Base-by-base conservation (phyloP, 2,113 vertebrate species). In the Passerina amoena region DNA sequence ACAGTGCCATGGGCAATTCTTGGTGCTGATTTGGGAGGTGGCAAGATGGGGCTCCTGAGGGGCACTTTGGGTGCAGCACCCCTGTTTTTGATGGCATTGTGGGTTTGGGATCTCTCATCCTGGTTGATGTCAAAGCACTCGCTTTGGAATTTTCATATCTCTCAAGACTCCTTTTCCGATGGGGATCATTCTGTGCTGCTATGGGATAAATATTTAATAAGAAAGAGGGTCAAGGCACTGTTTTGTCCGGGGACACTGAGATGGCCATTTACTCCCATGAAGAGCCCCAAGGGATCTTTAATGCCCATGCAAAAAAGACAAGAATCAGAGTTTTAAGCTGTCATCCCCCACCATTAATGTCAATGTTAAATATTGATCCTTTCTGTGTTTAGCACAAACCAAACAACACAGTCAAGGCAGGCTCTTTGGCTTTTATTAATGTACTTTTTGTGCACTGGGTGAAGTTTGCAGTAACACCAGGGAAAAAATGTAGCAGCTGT, bases 281-380 rank as follows among this genome's bases (percentile, higher is more conserved):
- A 82, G 68, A 93, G 85, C 88, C 87, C 72, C n/a, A 1, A 54
- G 92, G 92, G 90, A 94, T 78, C 35, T 93, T 92, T 95, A 97
- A 95, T 93, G 82, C 23, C 81, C n/a, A 59, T 81, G 53, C 57
- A 81, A 88, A 96, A 91, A 86, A 90, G 37, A 40, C 37, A 68
- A 69, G 48, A 82, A 60, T 83, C 10, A 4, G 56, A 66, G 59
- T 92, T 91, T 94, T 95, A 95, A 93, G 90, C 85, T 92, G 73
- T 92, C 72, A 56, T 68, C 69, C 48, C 73, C 95, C 65, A 27
- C 75, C 82, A 90, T 96, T 97, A 97, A 86, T 82, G 91, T 91
- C 92, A 90, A 15, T 51, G 85, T 89, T 95, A 83, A 75, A 77
- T 97, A 97, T 97, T 11, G 94, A 97, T 96, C 77, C 56, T 72